A percentile compares a stretch with the other conserved stretches of the same genome.
Evolutionary conservation across 2,797 vertebrate genomes (phyloP).

Genomic region (Malacoraja senta): DNA sequence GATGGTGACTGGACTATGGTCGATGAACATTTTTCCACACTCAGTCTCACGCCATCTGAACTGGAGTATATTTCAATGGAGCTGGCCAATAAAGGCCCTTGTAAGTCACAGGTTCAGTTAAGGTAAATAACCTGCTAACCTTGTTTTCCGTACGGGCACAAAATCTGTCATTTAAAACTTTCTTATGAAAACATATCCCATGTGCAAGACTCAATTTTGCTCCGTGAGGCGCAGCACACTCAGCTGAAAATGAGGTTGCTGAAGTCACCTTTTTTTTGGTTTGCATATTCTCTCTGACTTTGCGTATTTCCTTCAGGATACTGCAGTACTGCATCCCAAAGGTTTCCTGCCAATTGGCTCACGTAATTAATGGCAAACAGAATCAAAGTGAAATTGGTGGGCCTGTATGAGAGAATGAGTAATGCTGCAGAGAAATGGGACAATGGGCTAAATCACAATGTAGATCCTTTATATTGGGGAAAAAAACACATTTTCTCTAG

Average conservation of each 20-base stretch:
- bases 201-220: background rate
- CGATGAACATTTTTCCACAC: slow-evolving; percentile 84
- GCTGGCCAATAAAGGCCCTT: slow-evolving; percentile 90
- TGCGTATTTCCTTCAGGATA: too few relatives aligned
- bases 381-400: too few relatives aligned
- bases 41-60: slow-evolving; percentile 86
- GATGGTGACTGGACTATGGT: slow-evolving; percentile 97
- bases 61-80: slow-evolving; percentile 95
- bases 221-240: background rate
- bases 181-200: background rate
- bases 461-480: too few relatives aligned
- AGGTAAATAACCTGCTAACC: slow-evolving; percentile 61
- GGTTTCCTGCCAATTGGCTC: too few relatives aligned
- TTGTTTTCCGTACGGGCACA: background rate
- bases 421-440: too few relatives aligned
- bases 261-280: background rate
- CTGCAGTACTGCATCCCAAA: too few relatives aligned
- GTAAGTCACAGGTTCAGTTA: slow-evolving; percentile 93
- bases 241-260: background rate
- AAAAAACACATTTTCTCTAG: too few relatives aligned
- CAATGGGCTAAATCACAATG: background rate
- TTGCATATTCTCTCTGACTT: too few relatives aligned
- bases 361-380: too few relatives aligned
- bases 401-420: too few relatives aligned
- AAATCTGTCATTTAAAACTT: background rate